Evolutionary conservation across 2,797 vertebrate species (phyloP).

Genomic region (Picus viridis): DNA sequence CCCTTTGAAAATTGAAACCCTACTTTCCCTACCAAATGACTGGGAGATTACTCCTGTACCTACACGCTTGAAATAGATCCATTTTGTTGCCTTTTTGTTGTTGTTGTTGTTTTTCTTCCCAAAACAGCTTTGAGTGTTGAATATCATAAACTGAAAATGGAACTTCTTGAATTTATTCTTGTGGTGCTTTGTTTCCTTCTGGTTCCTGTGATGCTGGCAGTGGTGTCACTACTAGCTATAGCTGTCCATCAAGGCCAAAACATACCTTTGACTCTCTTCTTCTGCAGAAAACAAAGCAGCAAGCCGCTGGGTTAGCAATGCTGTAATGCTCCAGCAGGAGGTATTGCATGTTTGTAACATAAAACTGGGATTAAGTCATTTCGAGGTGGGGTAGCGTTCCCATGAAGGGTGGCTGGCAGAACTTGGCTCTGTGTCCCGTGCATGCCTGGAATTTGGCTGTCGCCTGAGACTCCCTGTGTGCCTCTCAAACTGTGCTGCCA

Average conservation of each 20-base stretch:
- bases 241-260: not conserved
- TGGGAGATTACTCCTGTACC: not conserved
- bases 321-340: not conserved
- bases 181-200: not conserved
- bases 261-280: not conserved
- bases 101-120: too few species aligned
- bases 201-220: not conserved
- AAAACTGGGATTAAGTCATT: not conserved
- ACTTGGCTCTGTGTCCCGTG: rapidly evolving
- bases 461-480: not conserved
- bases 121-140: not conserved
- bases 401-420: not conserved
- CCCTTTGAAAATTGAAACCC: slow-evolving; percentile 9
- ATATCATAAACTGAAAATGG: not conserved
- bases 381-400: not conserved
- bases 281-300: not conserved
- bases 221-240: not conserved
- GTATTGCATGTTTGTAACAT: not conserved
- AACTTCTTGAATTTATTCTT: not conserved
- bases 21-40: not conserved
- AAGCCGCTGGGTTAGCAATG: not conserved
- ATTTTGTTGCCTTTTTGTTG: not conserved
- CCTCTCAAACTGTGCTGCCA: not conserved
- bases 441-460: not conserved
- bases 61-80: not conserved